Base-by-base conservation (phyloP, 2,797 vertebrate genomes). In the Triplophysa yarkandensis region DNA sequence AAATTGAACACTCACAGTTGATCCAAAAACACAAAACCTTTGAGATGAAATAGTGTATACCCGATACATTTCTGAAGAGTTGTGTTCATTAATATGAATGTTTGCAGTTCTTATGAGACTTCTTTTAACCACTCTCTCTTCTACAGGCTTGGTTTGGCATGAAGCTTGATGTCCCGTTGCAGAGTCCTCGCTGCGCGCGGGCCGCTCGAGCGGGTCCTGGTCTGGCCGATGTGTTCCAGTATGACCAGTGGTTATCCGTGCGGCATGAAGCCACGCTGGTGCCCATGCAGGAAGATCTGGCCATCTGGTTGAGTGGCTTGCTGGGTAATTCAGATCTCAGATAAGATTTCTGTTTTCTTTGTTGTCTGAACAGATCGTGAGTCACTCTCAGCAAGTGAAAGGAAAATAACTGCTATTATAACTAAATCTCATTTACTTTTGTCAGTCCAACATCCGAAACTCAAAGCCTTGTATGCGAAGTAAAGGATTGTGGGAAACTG, bases 271-370 rank as follows among this genome's bases (percentile, higher is more conserved):
- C 96, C 71, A 93, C 94, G 0, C 83, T 99, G 82, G 83, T 97
- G 78, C 98, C 98, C 43, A 99, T 99, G 98, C 95, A 95, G 76
- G 98, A 99, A 80, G 98, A 99, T 57, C 89, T 99, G 71, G 94
- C 96, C 0, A 96, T 99, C 76, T 99, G 98, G 98, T 89, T 99
- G 7, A 94, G 88, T 4, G 89, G 93, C 70, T 92, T 98, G 88
- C 87, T 99, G 74, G 95, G 97, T 98, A 91, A 90, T 90, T 65
- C 39, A 58, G 39, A 7, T 58, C n/a, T 58, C 1, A 39, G 71
- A 7, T 74, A 54, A 54, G 11, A 16, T 54, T 25, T 16, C 25
- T 4, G 13, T 21, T 13, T 3, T 52, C 21, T 13, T 52, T 25
- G 48, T 52, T 52, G 10, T 6, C 43, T 17, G 16, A 34, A 16